Evolutionary conservation across 2,797 vertebrate species (phyloP), one percentile per base, ranked within the genome.

Genomic region (Spinibarbus caldwelli): DNA sequence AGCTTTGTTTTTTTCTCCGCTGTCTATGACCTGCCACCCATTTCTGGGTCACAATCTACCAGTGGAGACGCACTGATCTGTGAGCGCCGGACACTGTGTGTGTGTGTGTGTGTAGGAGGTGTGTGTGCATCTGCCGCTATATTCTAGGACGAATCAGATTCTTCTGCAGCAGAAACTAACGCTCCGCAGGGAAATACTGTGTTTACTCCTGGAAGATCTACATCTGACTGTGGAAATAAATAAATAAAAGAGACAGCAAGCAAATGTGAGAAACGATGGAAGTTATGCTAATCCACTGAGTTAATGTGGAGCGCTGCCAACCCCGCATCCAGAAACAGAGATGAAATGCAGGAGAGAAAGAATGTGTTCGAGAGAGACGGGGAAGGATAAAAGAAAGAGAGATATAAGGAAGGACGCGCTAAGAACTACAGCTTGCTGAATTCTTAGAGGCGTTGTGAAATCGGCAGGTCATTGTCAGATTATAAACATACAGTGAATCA

Each of bases 321-420:
- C 78, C 67, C 57, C 45, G 72, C 49, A 85, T 83, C 57, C 80
- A 34, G 70, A 80, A 79, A 66, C 57, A 67, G 45, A 79, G 77
- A 68, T 47, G 66, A 70, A 78, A 80, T 31, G 59, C 78, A 77
- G n/a, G 85, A 76, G 81, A 83, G 76, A 62, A 29, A 19, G 83
- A 45, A 19, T 26, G 57, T 79, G 57, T 41, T 31, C 1, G 67
- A 52, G 43, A 17, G 52, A 64, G 15, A 64, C 29, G 14, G 29
- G 6, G 29, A 54, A 54, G 29, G 29, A 52, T 43, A 43, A 67
- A 36, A 57, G 45, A 82, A n/a, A 87, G 83, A 86, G 77, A 71
- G 71, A 72, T 11, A 80, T 93, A 88, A 90, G 93, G 92, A 93
- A 92, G 93, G 93, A 92, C 91, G 92, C 92, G 93, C 91, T 93